Evolutionary conservation across 1,140 invertebrate genomes (phyloP), one percentile per base, ranked within the genome.

Genomic region (Aphaenogaster ashmeadi): DNA sequence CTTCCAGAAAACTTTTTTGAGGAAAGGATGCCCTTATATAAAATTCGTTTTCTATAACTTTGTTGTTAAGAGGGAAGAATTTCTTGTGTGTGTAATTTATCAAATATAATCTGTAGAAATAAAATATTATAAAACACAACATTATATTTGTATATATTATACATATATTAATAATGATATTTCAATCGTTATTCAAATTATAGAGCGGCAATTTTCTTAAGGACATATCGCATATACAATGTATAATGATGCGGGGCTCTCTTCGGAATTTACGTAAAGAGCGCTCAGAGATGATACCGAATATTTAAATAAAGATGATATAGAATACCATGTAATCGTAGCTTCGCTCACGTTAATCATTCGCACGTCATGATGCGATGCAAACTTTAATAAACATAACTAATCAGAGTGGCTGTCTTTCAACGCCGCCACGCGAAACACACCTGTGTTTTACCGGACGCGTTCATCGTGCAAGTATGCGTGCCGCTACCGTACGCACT

Each of bases 371-470:
- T 21, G 15, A 33, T 1, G n/a, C 3, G n/a, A 44, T 50, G 33
- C 33, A n/a, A 47, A 74, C 41, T 74, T 75, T 75, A 47, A 75
- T 74, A 60, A 84, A 60, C 13, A 41, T 18, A 41, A 15, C 44
- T 60, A 84, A 84, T 84, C 67, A 36, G n/a, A 67, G 7, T 41
- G 38, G 15, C 38, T 27, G 54, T 60, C 69, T 81, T 69, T 81
- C 66, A 36, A 44, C 62, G 21, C 69, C 41, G 52, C 67, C 41
- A 27, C 8, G 52, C n/a, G 41, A 75, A 84, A 50, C 80, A 56
- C 69, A 84, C 67, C 80, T 74, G 80, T 72, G 52, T 62, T 36
- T 83, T 27, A 36, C 9, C 18, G 36, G 36, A 80, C 11, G n/a
- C 36, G 50, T 56, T 67, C 64, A 27, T 18, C 21, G 36, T 54